Evolutionary conservation across 2,888 invertebrate species (phyloP), one percentile per base, ranked within the genome.

Genomic region (Trimorus sp.): DNA sequence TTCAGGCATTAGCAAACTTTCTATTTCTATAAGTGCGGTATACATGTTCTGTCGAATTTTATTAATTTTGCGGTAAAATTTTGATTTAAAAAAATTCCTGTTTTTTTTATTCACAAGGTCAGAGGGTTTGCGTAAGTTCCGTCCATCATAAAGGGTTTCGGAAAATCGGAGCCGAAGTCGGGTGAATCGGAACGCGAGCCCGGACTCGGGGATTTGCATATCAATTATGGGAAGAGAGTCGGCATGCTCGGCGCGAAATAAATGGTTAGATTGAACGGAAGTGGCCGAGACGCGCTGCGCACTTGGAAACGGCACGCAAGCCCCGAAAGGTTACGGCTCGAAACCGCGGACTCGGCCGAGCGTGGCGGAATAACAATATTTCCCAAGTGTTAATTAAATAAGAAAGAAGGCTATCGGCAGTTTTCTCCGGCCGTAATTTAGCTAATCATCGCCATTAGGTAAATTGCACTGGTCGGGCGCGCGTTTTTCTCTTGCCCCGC

Each of bases 371-470:
- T 68, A 63, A 70, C 56, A 59, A 78, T 74, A 79, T 69, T 74
- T 74, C 56, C 56, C 56, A 70, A 51, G 63, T 53, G 77, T 71
- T 70, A 59, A 70, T 78, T 70, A 70, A 78, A 76, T 68, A 68
- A 53, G 54, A 76, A 76, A 68, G 38, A 62, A 68, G 60, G 37
- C 51, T 59, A 60, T 16, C 59, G 49, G 7, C 40, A 14, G 73
- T 48, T 73, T 73, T 63, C 74, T 75, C 38, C 26, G 42, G 42
- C 5, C 38, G 48, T 11, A 26, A 26, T 26, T 26, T 26, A 26
- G 60, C 59, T 69, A 69, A 76, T 69, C 66, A 45, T 62, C 60
- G n/a, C 45, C 68, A 60, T 69, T 76, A 62, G 38, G 12, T 8
- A 68, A 68, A 76, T 76, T 69, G 54, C 37, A 53, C 62, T 62